Percentiles rank a stretch among this genome's conserved stretches.
phyloP scores from a whole-genome alignment of 2,797 vertebrate species.

The Bradypodion ventrale region DNA sequence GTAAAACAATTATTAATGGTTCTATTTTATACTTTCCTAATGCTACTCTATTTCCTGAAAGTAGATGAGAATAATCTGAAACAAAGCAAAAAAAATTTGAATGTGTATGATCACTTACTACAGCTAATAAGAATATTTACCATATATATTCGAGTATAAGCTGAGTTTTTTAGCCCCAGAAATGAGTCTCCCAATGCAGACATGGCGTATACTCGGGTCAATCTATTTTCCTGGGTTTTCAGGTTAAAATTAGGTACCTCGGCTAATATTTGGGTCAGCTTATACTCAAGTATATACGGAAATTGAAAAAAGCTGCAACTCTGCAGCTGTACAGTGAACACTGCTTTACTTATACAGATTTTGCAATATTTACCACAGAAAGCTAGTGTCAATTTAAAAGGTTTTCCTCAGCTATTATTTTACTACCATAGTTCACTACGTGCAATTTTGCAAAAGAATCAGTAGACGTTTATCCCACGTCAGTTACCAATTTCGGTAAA shows the following conservation, averaged over 20 bases:
- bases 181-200: too few relatives aligned
- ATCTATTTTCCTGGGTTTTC: too few relatives aligned
- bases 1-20: neutral
- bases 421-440: neutral
- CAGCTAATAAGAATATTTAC: neutral
- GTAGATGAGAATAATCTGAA: neutral
- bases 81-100: neutral
- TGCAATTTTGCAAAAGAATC: neutral
- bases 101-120: neutral
- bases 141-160: too few relatives aligned
- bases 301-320: neutral
- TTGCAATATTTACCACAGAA: neutral
- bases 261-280: too few relatives aligned
- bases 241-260: too few relatives aligned
- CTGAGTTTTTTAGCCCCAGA: too few relatives aligned
- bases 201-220: too few relatives aligned
- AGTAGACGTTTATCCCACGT: neutral
- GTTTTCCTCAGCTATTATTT: neutral
- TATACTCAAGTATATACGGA: too few relatives aligned
- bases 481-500: neutral
- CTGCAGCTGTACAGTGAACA: neutral
- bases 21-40: neutral
- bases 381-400: neutral
- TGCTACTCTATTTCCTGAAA: neutral
- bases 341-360: too few relatives aligned